These are phyloP conservation scores for Thera obeliscata DNA, from an alignment of 2,888 invertebrate species.

Conservation along the genomic window DNA sequence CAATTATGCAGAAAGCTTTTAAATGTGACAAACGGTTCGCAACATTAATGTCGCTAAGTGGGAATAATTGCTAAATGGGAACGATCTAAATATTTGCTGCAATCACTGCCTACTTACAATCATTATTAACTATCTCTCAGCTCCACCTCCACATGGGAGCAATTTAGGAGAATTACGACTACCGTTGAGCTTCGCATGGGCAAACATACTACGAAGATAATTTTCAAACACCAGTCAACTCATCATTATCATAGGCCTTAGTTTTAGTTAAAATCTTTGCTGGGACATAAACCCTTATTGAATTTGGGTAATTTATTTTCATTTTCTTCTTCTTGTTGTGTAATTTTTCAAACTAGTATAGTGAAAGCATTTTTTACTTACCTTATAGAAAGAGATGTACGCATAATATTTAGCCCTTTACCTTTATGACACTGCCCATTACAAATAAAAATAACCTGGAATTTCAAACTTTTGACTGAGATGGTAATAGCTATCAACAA, in stretches of 20 bases:
- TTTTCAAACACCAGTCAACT: conserved; percentile 15
- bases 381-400: too few relatives aligned
- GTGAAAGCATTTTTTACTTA: too few relatives aligned
- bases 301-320: too few relatives aligned
- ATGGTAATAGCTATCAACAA: too few relatives aligned
- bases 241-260: conserved; percentile 9
- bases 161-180: conserved; percentile 27
- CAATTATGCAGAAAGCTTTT: conserved; percentile 31
- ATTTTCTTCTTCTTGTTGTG: too few relatives aligned
- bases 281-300: background rate
- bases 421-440: too few relatives aligned
- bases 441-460: too few relatives aligned
- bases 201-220: conserved; percentile 25
- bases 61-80: conserved; percentile 19
- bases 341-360: too few relatives aligned
- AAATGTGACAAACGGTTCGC: conserved; percentile 26
- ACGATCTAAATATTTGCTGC: conserved; percentile 25
- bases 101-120: conserved; percentile 29
- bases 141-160: conserved; percentile 25
- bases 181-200: conserved; percentile 22
- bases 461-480: too few relatives aligned
- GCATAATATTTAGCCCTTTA: too few relatives aligned
- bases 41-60: conserved; percentile 23
- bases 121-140: conserved; percentile 30
- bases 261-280: background rate